Evolutionary conservation across 2,888 invertebrate genomes (phyloP), one percentile per base, ranked within the genome.

Genomic region (Catocala fraxini): DNA sequence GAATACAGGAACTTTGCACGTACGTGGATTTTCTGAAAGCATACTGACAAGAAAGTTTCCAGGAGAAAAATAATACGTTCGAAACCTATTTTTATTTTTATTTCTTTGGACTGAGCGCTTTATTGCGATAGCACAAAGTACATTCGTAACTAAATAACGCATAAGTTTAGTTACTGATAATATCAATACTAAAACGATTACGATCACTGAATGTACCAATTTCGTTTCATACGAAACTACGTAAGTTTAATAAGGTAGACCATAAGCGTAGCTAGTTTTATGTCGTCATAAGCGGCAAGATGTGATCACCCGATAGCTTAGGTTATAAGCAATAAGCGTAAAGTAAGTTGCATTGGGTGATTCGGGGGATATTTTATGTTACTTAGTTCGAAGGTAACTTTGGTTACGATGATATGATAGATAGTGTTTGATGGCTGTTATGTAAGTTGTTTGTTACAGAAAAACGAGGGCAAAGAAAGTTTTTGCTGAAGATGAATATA

Each of bases 161-260:
- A 25, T 46, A 46, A 46, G 9, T 4, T 15, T 25, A 48, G 11
- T 9, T 5, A 35, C 33, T 12, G 33, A 49, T 34, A 49, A 49
- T 34, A 49, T 12, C 51, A 51, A 51, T 51, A 35, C 51, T 51
- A 6, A 13, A 39, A 51, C 48, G 48, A 48, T 34, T 33, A 33
- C 42, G 9, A 48, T 48, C 47, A 48, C 48, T 42, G 52, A 53
- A 47, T 59, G 41, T 25, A 35, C 35, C 34, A 49, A 59, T 49
- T 45, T 43, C 39, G 11, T 59, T 49, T 13, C 25, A 56, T 63
- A 51, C 45, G 53, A 60, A 72, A 74, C 70, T 72, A 67, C 70
- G 15, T 54, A 72, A 75, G 70, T 74, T 74, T 75, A 75, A 75
- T 74, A 74, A 75, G 75, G 60, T 63, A 51, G 56, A 34, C 45